A percentile compares a stretch with the other conserved stretches of the same genome.
Conservation (phyloP, 2,113 vertebrate species). For the Strigops habroptila region DNA sequence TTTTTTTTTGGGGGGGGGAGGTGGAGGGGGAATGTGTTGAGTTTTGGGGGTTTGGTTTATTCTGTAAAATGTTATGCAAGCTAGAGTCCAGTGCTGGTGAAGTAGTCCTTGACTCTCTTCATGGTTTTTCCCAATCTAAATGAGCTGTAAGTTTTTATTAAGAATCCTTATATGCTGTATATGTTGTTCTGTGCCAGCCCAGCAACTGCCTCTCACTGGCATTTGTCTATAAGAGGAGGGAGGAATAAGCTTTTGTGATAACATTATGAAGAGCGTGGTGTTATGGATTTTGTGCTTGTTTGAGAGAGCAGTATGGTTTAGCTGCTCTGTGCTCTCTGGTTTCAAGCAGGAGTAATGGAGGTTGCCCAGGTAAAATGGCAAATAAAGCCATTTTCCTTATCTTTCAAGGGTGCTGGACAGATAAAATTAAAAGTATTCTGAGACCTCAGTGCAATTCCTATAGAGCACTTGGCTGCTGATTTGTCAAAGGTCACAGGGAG, state of each 20-base stretch:
- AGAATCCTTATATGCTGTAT: background rate
- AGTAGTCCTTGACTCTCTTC: background rate
- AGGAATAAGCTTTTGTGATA: background rate
- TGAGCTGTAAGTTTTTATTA: background rate
- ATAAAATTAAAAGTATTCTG: background rate
- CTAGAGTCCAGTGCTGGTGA: background rate
- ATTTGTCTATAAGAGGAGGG: background rate
- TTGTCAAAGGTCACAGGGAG: background rate
- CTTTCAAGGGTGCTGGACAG: background rate
- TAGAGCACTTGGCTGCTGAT: background rate
- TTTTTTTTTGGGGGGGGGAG: background rate
- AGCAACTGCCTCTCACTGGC: background rate
- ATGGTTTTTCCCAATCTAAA: background rate
- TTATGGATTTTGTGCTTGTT: background rate
- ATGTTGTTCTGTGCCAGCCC: background rate
- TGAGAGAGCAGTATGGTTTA: background rate
- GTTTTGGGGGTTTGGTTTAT: background rate
- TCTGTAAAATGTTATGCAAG: background rate
- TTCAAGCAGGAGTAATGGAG: background rate
- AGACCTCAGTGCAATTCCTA: background rate
- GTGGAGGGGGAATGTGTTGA: accelerated
- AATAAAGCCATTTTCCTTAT: background rate
- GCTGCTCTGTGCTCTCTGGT: background rate
- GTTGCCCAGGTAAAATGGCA: background rate
- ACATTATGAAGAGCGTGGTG: background rate